Evolutionary conservation across 2,113 vertebrate genomes (phyloP).

Genomic region (Pseudonaja textilis): DNA sequence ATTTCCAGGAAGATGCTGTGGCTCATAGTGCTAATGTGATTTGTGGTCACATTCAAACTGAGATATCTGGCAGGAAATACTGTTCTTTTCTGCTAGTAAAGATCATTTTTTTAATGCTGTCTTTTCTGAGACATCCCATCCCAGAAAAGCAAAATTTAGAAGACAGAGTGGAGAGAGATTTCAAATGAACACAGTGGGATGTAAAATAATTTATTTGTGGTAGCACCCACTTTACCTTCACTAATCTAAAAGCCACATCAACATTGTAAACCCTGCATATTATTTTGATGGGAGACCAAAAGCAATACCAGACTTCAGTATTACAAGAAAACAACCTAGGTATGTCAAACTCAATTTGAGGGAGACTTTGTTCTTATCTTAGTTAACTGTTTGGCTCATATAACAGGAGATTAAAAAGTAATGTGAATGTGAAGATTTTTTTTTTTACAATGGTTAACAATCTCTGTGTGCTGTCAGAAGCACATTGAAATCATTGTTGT

Average conservation of each 20-base stretch:
- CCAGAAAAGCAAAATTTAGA: not conserved
- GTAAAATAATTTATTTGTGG: not conserved
- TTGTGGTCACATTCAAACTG: not conserved
- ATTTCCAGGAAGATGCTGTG: not conserved
- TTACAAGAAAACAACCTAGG: not conserved
- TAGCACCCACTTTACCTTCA: not conserved
- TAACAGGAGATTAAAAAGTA: not conserved
- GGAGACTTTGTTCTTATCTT: not conserved
- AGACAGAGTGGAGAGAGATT: not conserved
- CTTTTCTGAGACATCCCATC: not conserved
- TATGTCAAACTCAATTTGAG: not conserved
- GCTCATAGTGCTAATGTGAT: not conserved
- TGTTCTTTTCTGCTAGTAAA: not conserved
- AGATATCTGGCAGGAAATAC: not conserved
- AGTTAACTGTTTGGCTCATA: not conserved
- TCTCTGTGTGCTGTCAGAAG: not conserved
- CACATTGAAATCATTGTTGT: not conserved
- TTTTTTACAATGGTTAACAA: not conserved
- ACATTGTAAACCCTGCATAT: not conserved
- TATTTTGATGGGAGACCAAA: not conserved
- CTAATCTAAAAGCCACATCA: not conserved
- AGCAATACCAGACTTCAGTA: not conserved
- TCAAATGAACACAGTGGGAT: not conserved
- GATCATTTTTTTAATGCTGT: not conserved
- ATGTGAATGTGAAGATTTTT: not conserved